phyloP scores from a whole-genome alignment of 1,140 invertebrate genomes.

The Bombus pyrosoma region DNA sequence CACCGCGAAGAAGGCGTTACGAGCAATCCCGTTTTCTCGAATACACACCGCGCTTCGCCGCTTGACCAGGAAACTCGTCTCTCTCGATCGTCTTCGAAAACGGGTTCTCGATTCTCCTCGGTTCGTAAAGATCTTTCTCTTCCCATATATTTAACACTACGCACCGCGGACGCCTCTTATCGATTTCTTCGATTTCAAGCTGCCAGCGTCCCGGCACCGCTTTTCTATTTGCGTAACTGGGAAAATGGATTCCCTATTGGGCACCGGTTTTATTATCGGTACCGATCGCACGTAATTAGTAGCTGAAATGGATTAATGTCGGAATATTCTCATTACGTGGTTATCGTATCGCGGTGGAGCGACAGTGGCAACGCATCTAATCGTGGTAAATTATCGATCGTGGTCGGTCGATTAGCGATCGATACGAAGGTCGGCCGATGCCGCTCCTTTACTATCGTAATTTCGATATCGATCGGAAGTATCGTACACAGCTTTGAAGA shows the following conservation, averaged over 20 bases:
- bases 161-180: slow-evolving; percentile 36
- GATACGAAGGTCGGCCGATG: neutral
- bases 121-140: slow-evolving; percentile 70
- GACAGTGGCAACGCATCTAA: neutral
- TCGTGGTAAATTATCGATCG: neutral
- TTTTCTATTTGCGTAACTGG: slow-evolving; percentile 25
- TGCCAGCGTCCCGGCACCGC: neutral
- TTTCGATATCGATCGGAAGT: neutral
- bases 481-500: neutral
- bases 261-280: slow-evolving; percentile 1
- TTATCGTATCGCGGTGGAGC: neutral
- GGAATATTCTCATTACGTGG: neutral
- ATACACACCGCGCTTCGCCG: slow-evolving; percentile 48
- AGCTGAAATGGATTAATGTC: neutral
- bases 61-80: slow-evolving; percentile 68
- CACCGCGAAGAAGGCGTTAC: slow-evolving; percentile 65
- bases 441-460: neutral
- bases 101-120: slow-evolving; percentile 76
- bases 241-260: slow-evolving; percentile 18
- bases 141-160: slow-evolving; percentile 23
- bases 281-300: slow-evolving; percentile 13
- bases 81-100: slow-evolving; percentile 63
- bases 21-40: slow-evolving; percentile 68
- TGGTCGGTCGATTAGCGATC: neutral
- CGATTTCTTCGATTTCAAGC: slow-evolving; percentile 46